Percentiles rank a stretch among this genome's conserved stretches.
Conservation (phyloP, 2,888 invertebrate species). For the Eupithecia inturbata region DNA sequence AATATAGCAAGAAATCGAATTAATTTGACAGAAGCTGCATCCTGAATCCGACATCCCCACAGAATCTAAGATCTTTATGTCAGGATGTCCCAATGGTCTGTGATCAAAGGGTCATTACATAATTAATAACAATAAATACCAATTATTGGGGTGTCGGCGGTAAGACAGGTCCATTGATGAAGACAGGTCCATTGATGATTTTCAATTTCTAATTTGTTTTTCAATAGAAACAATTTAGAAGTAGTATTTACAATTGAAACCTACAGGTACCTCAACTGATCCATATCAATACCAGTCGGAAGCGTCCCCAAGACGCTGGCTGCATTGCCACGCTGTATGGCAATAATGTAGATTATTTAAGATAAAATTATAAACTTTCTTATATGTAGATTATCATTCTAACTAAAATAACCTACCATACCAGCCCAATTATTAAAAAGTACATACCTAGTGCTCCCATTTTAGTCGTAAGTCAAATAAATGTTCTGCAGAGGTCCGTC, state of each 20-base stretch:
- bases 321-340: no score
- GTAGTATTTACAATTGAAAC: no score
- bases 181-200: no score
- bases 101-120: slow-evolving; percentile 35
- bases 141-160: slow-evolving; percentile 34
- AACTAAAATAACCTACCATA: neutral
- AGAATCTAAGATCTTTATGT: slow-evolving; percentile 46
- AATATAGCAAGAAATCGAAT: neutral
- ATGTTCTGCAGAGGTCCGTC: neutral
- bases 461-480: neutral
- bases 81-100: slow-evolving; percentile 40
- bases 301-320: no score
- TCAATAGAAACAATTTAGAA: no score
- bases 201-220: no score
- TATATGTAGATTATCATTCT: no score
- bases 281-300: no score
- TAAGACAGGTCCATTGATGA: neutral
- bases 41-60: neutral
- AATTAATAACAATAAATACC: slow-evolving; percentile 42
- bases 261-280: no score
- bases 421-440: neutral
- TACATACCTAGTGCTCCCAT: neutral
- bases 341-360: no score
- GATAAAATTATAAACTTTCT: no score
- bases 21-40: neutral